These are phyloP conservation scores for Octodon degus DNA, from an alignment of 2,113 vertebrate species.

Conservation along the genomic window DNA sequence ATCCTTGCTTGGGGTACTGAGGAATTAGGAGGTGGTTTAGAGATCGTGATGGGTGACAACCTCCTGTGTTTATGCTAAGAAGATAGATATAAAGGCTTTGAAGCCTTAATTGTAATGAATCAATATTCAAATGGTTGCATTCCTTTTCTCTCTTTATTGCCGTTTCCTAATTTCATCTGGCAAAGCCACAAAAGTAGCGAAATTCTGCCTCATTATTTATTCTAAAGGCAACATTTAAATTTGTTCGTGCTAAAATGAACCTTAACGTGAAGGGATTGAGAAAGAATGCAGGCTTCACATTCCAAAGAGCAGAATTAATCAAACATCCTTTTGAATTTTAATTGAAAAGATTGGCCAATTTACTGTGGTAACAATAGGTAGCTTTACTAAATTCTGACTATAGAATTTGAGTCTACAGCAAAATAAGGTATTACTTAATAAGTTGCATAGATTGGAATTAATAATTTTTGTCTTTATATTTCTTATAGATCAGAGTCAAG, in stretches of 20 bases:
- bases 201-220: slow-evolving; percentile 75
- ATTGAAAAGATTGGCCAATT: slow-evolving; percentile 71
- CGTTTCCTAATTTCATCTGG: slow-evolving; percentile 71
- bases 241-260: slow-evolving; percentile 73
- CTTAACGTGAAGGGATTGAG: slow-evolving; percentile 50
- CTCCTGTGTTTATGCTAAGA: slow-evolving; percentile 33
- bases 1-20: background rate
- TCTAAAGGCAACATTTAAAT: slow-evolving; percentile 75
- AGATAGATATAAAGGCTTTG: slow-evolving; percentile 10
- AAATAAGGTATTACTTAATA: background rate
- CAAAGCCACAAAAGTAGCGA: slow-evolving; percentile 75
- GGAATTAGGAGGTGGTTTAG: background rate
- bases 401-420: background rate
- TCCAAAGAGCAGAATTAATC: slow-evolving; percentile 58
- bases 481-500: slow-evolving; percentile 72
- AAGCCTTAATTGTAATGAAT: slow-evolving; percentile 58
- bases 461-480: slow-evolving; percentile 21
- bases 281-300: slow-evolving; percentile 44
- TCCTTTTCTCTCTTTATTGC: slow-evolving; percentile 66
- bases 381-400: background rate
- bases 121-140: slow-evolving; percentile 66
- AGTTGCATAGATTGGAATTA: background rate
- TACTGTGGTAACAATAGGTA: slow-evolving; percentile 10
- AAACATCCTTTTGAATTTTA: slow-evolving; percentile 74
- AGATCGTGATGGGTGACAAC: background rate